Conservation (phyloP, 2,113 vertebrate species). For the Gnathonemus longibarbis region DNA sequence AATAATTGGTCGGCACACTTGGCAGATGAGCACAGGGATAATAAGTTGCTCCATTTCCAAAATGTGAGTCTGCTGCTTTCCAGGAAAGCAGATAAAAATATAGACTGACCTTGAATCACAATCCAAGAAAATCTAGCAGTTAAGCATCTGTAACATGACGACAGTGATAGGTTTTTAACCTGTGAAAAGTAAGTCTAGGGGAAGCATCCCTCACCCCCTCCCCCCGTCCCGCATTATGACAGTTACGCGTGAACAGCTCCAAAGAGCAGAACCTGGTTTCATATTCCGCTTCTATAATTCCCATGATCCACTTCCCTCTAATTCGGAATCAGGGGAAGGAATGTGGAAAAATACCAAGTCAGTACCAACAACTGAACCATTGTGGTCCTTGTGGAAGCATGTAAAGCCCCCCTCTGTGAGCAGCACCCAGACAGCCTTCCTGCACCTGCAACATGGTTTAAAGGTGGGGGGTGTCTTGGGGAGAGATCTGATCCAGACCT, state of each 20-base stretch:
- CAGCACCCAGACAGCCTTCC: background rate
- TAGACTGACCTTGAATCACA: conserved; percentile 12
- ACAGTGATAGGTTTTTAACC: background rate
- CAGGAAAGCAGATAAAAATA: conserved; percentile 24
- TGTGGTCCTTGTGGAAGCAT: background rate
- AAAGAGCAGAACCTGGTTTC: background rate
- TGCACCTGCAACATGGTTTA: background rate
- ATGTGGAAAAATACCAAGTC: background rate
- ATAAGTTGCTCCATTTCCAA: background rate
- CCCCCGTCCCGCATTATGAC: background rate
- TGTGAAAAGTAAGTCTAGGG: background rate
- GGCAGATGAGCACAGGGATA: background rate
- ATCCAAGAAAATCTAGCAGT: background rate
- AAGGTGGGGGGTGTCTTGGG: background rate
- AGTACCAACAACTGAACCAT: background rate
- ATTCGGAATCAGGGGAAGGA: background rate
- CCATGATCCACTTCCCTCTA: background rate
- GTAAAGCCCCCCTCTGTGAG: background rate
- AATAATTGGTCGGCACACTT: background rate
- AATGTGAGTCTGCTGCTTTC: background rate
- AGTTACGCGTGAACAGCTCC: background rate
- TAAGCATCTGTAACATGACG: background rate
- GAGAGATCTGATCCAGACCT: background rate
- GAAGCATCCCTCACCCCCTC: background rate
- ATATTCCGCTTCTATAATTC: background rate